Evolutionary conservation across 37 sponge, comb jelly and placozoan species (phyloP).

Genomic region (Spongilla lacustris): DNA sequence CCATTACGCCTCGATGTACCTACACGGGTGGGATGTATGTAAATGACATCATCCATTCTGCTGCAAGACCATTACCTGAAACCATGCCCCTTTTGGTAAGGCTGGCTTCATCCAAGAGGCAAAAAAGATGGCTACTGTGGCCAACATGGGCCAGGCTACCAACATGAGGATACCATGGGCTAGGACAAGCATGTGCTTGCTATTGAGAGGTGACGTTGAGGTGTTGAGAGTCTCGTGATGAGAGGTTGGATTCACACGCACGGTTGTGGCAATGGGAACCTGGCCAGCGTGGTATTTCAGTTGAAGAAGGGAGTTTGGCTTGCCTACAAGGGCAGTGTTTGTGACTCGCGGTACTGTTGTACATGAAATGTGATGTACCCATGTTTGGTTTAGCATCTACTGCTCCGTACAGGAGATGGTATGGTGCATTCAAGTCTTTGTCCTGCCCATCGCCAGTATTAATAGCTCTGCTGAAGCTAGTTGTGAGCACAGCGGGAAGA

Average conservation of each 20-base stretch:
- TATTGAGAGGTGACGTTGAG: neutral
- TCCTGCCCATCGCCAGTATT: neutral
- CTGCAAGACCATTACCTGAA: conserved; percentile 35
- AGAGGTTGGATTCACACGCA: neutral
- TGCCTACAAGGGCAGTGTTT: neutral
- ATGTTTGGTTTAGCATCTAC: neutral
- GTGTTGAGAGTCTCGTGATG: neutral
- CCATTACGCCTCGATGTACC: neutral
- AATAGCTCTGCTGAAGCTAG: neutral
- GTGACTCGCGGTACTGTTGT: neutral
- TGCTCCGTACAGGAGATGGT: neutral
- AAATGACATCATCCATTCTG: neutral
- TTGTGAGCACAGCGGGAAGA: too few relatives aligned
- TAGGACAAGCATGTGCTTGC: neutral
- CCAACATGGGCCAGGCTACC: conserved; percentile 64
- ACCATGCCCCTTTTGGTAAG: conserved; percentile 65
- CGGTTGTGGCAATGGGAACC: neutral
- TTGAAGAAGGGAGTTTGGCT: neutral
- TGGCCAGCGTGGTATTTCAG: neutral
- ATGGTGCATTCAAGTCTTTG: neutral
- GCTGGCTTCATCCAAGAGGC: conserved; percentile 74
- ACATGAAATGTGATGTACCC: neutral
- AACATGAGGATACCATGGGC: conserved; percentile 71
- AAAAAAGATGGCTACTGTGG: conserved; percentile 63
- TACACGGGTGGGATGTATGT: neutral